Evolutionary conservation across 2,113 vertebrate species (phyloP), one percentile per base, ranked within the genome.

Genomic region (Setophaga petechia): DNA sequence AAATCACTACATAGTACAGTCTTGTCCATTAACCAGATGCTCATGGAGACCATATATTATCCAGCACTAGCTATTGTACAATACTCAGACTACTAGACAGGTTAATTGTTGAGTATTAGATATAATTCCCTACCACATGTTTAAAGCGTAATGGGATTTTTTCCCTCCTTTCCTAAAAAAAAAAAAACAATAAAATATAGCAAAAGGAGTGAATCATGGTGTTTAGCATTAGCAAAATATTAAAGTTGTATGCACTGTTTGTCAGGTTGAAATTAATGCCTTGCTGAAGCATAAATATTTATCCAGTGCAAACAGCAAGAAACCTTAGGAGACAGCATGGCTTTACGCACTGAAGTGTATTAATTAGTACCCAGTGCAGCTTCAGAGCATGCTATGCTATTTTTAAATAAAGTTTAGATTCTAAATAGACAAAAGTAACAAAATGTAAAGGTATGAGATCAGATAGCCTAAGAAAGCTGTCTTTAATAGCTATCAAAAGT

Each of bases 271-370:
- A 86, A 74, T 55, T 91, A 92, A 94, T 81, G 75, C 54, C 68
- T 85, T 81, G 57, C 65, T 73, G 89, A 88, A 96, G 44, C 87
- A 95, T 92, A 95, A 97, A 96, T 91, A 97, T 95, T 92, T 93
- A 96, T 92, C 69, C 69, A 41, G 44, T 28, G 54, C 72, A 76
- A 95, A 90, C 87, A 93, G 69, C 28, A 68, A 73, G 93, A 94
- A 94, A 89, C 67, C 80, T 75, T 76, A 90, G 67, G 30, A 95
- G 91, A 71, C 46, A 93, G 73, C 41, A 71, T 9, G 31, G 68
- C 47, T 93, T 94, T 85, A 94, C 79, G 54, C 71, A 79, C 22
- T 6, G 1, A 77, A 91, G 87, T 35, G 62, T 55, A 39, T 63
- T 93, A 95, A 95, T 92, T 81, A 78, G 78, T 33, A 93, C 28